Evolutionary conservation across 1,140 invertebrate species (phyloP).

Genomic region (Eriosoma lanigerum): DNA sequence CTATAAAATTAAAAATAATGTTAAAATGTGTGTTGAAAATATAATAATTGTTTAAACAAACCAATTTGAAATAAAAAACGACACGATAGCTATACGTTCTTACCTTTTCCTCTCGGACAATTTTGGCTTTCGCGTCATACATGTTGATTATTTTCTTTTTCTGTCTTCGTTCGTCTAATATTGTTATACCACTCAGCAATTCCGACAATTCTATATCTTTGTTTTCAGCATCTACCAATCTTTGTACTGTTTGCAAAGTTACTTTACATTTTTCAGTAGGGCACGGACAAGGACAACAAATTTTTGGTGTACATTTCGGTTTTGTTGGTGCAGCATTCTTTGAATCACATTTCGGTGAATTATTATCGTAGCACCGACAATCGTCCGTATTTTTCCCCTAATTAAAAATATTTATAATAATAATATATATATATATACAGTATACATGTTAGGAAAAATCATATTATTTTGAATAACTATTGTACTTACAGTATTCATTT

Average conservation of each 20-base stretch:
- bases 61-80: not conserved
- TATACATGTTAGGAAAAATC: no score
- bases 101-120: not conserved
- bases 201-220: constrained; percentile 33
- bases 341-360: not conserved
- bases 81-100: not conserved
- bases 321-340: not conserved
- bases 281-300: constrained; percentile 23
- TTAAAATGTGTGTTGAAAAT: not conserved
- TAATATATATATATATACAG: no score
- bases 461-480: not conserved
- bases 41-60: not conserved
- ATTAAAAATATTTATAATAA: not conserved
- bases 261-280: constrained; percentile 38
- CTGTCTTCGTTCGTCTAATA: constrained; percentile 19
- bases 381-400: not conserved
- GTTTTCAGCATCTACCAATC: constrained; percentile 32
- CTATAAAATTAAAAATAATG: not conserved
- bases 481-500: not conserved
- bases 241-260: constrained; percentile 18
- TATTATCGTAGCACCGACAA: not conserved
- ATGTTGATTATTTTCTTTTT: constrained; percentile 43
- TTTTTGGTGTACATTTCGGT: not conserved
- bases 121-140: constrained; percentile 28
- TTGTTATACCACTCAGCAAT: not conserved